phyloP scores from a whole-genome alignment of 2,797 vertebrate genomes.

The Lophius americanus region DNA sequence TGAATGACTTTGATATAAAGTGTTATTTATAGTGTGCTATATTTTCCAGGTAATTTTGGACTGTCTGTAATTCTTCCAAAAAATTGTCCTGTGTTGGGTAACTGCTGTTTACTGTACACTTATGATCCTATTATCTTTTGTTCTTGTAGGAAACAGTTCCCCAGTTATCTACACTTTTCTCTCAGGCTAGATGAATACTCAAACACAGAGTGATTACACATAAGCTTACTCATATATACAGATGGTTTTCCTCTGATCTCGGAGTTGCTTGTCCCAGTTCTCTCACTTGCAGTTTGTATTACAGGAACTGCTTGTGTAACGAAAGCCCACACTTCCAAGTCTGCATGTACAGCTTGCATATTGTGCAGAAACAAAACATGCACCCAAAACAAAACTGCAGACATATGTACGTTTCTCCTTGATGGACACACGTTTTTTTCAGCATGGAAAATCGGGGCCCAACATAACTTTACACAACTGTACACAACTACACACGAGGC shows the following conservation, averaged over 20 bases:
- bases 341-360: conserved; percentile 22
- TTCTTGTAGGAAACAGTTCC: conserved; percentile 58
- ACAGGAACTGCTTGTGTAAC: conserved; percentile 41
- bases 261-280: conserved; percentile 52
- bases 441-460: conserved; percentile 33
- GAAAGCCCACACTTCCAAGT: conserved; percentile 16
- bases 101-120: conserved; percentile 61
- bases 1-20: conserved; percentile 34
- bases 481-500: no score
- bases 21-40: conserved; percentile 51
- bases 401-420: conserved; percentile 22
- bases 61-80: conserved; percentile 46
- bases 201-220: conserved; percentile 63
- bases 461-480: not conserved
- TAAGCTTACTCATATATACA: conserved; percentile 71
- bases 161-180: conserved; percentile 47
- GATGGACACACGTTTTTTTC: conserved; percentile 28
- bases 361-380: conserved; percentile 11
- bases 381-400: conserved; percentile 22
- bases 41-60: conserved; percentile 49
- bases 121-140: conserved; percentile 63
- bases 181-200: conserved; percentile 57
- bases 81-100: conserved; percentile 51
- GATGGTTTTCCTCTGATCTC: conserved; percentile 70
- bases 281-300: conserved; percentile 52